phyloP scores from a whole-genome alignment of 1,140 invertebrate species.

The Leptopilina boulardi region DNA sequence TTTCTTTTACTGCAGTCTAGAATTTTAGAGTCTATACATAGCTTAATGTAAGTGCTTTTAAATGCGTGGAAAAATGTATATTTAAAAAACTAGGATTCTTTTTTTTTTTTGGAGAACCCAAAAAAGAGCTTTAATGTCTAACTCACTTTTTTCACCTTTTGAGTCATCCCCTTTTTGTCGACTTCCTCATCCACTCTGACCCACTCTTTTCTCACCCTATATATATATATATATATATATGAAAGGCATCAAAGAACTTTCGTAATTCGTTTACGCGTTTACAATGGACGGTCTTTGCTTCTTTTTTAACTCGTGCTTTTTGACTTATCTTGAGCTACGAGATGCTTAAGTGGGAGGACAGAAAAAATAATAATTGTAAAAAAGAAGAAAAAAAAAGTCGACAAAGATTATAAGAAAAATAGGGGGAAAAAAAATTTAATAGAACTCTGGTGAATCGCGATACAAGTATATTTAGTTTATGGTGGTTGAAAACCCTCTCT shows the following conservation, averaged over 20 bases:
- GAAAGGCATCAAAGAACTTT: conserved; percentile 57
- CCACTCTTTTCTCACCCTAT: conserved; percentile 39
- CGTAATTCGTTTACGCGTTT: conserved; percentile 69
- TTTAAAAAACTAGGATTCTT: neutral
- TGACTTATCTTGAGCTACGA: conserved; percentile 33
- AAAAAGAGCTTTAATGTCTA: conserved; percentile 41
- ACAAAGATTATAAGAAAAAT: conserved; percentile 18
- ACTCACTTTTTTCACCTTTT: conserved; percentile 36
- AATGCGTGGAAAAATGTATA: neutral
- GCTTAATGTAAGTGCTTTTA: too few relatives aligned
- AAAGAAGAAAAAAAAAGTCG: neutral
- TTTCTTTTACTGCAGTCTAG: too few relatives aligned
- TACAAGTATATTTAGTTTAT: conserved; percentile 11
- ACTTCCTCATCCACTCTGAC: conserved; percentile 53
- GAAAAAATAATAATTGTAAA: neutral
- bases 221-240: too few relatives aligned
- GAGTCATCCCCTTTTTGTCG: conserved; percentile 43
- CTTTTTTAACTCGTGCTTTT: conserved; percentile 44
- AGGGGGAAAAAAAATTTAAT: conserved; percentile 15
- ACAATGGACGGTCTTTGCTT: conserved; percentile 56
- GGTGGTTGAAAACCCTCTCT: neutral
- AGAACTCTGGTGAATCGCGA: neutral
- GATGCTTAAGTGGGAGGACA: neutral
- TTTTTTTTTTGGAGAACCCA: neutral
- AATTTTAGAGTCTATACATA: neutral